Base-by-base conservation (phyloP, 2,113 vertebrate genomes). In the Nesogale talazaci region DNA sequence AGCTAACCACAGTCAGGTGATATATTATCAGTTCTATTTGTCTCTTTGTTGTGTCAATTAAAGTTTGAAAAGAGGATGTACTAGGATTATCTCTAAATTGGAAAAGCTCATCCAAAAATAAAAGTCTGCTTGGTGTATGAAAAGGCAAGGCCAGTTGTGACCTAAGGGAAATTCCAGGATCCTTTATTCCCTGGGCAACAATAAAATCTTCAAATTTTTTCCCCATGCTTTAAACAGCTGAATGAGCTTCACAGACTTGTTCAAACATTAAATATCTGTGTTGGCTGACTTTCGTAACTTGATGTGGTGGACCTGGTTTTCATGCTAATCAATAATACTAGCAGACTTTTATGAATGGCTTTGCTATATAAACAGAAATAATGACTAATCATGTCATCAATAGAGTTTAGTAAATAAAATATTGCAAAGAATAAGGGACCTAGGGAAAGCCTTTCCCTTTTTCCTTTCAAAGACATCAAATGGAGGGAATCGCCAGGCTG, bases 291-390 rank as follows among this genome's bases (percentile, higher is more conserved):
- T 61, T 17, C 2, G 9, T 46, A 11, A 29, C 52, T 40, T 34
- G 46, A 12, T 11, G 46, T 52, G 67, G 6, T 42, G 31, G 36
- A 15, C 23, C 40, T 52, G 36, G 20, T 23, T 57, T 59, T 65
- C 46, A 9, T 1, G 0, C 23, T 16, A 5, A 42, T 29, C 20
- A 2, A 3, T 1, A 27, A 25, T 63, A 31, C 12, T 27, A 52
- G 38, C 6, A 31, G 3, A 1, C 20, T 11, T 19, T 38, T 27
- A 52, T 9, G 11, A 5, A 14, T 56, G 65, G 4, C 34, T 93
- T 74, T 78, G 76, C 77, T 42, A 34, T 14, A 3, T 77, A 86
- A 46, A 79, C 25, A 25, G 31, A 92, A 10, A 52, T 20, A 63
- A 52, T 52, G 46, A 52, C 46, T 52, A 52, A 52, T 52, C 46